Evolutionary conservation across 2,888 invertebrate genomes (phyloP), one percentile per base, ranked within the genome.

Genomic region (Lochmaea capreae): DNA sequence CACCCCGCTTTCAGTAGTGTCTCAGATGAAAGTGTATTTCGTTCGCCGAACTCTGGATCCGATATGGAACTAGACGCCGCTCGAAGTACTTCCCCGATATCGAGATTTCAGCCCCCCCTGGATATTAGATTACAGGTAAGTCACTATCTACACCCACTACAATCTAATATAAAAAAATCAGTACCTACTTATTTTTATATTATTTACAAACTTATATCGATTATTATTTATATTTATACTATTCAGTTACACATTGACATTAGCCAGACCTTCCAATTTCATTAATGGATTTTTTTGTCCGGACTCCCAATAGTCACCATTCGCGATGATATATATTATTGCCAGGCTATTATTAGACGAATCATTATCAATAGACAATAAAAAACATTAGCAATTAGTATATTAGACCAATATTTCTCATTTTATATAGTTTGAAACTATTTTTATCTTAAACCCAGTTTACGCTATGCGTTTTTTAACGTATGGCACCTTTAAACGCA

Each of bases 1-100:
- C 86, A 87, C 76, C 86, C 88, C 57, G 89, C 89, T 66, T 89
- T 96, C 81, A 96, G 5, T 8, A 33, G 96, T 76, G 94, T 96
- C 83, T 96, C 96, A 26, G 96, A 96, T 88, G 96, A 97, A 89
- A 96, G 96, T 79, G 94, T 97, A 83, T 97, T 97, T 89, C 94
- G 95, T 70, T 95, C 94, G 84, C 89, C 91, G 26, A 90, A 91
- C 68, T 91, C 88, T 39, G 88, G 86, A 54, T 88, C 88, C 12
- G 88, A 88, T 78, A 83, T 87, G 73, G 88, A 88, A 72, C 82
- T 88, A 78, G 88, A 91, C 74, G 90, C 90, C 79, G 86, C 86
- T 26, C 86, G 87, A 76, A 87, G 88, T 82, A 85, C 88, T 26
- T 87, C 87, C 22, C 87, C 87, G 1, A 83, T 88, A 65, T 88